Evolutionary conservation across 2,888 invertebrate species (phyloP).

Genomic region (Scotopteryx bipunctaria): DNA sequence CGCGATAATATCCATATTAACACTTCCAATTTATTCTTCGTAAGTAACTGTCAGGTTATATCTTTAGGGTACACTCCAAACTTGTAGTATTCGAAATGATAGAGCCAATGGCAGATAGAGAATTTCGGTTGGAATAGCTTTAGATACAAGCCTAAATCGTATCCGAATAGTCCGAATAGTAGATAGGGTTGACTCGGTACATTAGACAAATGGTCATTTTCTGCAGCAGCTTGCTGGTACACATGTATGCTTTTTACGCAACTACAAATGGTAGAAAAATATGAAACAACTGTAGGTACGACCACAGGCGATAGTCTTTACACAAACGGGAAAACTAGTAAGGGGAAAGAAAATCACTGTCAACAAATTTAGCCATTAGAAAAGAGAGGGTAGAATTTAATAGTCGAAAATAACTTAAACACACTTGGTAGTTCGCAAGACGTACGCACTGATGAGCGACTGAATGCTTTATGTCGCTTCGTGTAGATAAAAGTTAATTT

Average conservation of each 20-base stretch:
- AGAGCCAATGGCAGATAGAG: slow-evolving; percentile 73
- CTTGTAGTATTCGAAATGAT: slow-evolving; percentile 77
- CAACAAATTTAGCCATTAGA: slow-evolving; percentile 76
- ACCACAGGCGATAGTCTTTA: slow-evolving; percentile 35
- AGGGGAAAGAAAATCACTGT: slow-evolving; percentile 75
- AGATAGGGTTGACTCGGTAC: slow-evolving; percentile 86
- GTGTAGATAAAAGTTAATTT: slow-evolving; percentile 58
- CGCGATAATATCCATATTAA: slow-evolving; percentile 82
- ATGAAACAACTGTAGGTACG: slow-evolving; percentile 33
- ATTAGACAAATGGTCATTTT: slow-evolving; percentile 78
- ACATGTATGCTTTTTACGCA: slow-evolving; percentile 72
- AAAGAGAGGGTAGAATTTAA: slow-evolving; percentile 41
- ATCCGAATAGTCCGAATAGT: slow-evolving; percentile 88
- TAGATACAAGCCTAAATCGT: slow-evolving; percentile 74
- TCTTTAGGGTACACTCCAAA: slow-evolving; percentile 76
- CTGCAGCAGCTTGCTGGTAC: slow-evolving; percentile 65
- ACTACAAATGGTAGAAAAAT: slow-evolving; percentile 55
- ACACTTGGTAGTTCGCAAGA: slow-evolving; percentile 13
- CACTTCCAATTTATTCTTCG: slow-evolving; percentile 44
- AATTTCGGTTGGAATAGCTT: slow-evolving; percentile 57
- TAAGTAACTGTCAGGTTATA: slow-evolving; percentile 66
- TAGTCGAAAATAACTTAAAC: slow-evolving; percentile 34
- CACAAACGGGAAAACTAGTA: slow-evolving; percentile 50
- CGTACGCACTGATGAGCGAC: slow-evolving; percentile 44
- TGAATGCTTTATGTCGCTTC: slow-evolving; percentile 48